Base-by-base conservation (phyloP, 2,113 vertebrate genomes). In the Coptodon rendalli region DNA sequence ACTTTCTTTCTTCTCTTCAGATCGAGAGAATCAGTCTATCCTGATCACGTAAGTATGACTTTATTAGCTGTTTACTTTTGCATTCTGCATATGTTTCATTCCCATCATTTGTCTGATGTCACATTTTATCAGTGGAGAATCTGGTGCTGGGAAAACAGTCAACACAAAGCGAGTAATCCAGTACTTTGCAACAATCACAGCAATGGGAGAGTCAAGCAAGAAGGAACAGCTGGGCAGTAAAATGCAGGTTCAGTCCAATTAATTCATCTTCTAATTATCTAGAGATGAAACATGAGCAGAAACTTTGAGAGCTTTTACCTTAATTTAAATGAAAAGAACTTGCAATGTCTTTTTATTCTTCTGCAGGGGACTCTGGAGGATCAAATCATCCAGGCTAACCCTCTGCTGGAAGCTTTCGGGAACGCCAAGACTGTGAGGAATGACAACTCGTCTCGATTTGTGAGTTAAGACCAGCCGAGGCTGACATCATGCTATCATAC, bases 131-230 rank as follows among this genome's bases (percentile, higher is more conserved):
- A 97, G 96, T 0, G 96, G 96, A 95, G 97, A 97, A 96, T 96
- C 94, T 2, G 96, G 94, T 81, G 94, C 95, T 11, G 97, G 97
- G 66, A 98, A 98, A 95, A 98, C 97, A 86, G 97, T 98, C 91
- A 98, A 98, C 90, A 98, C 97, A 0, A 98, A 98, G 76, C 94
- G 97, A 84, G 97, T 98, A 95, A 98, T 98, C 94, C 97, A 98
- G 97, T 76, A 76, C 71, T 76, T 76, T 76, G 71, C 97, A 92
- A 97, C 97, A 96, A 97, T 98, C 96, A 97, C 97, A 88, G 85
- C 81, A 7, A 11, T 86, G 12, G 57, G 88, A 68, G 92, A 91
- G 83, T 83, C 56, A 2, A 87, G 53, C 61, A 93, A 92, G 78
- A 71, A 52, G 4, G 83, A 57, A 12, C 73, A 86, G 19, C 4